These are phyloP conservation scores for Pachyseris speciosa DNA, from an alignment of 64 coral and sea anemone genomes.

Conservation along the genomic window DNA sequence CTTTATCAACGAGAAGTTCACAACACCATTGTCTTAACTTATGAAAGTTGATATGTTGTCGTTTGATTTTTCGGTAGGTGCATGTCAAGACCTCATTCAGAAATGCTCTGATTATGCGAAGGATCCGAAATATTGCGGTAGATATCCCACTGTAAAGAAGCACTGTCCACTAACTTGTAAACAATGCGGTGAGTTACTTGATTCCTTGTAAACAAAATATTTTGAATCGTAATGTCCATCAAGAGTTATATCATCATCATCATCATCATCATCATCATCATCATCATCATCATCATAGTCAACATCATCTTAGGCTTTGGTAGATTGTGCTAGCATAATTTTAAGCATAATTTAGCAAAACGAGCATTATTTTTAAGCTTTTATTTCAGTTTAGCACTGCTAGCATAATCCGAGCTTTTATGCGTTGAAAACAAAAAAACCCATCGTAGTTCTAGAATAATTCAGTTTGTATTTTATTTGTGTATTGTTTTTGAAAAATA, in stretches of 20 bases:
- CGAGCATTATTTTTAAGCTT: conserved; percentile 13
- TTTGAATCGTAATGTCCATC: too few relatives aligned
- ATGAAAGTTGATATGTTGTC: too few relatives aligned
- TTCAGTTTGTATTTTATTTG: conserved; percentile 48
- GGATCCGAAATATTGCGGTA: not conserved
- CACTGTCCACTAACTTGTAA: not conserved
- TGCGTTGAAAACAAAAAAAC: not conserved
- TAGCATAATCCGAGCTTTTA: not conserved
- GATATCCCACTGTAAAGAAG: not conserved
- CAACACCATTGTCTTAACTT: too few relatives aligned
- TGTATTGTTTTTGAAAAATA: conserved; percentile 70
- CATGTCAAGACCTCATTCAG: not conserved
- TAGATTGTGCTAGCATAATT: conserved; percentile 63
- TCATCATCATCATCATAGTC: too few relatives aligned
- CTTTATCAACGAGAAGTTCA: too few relatives aligned
- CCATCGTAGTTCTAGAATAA: not conserved
- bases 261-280: too few relatives aligned
- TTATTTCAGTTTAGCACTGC: too few relatives aligned
- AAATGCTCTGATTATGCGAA: not conserved
- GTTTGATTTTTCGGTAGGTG: too few relatives aligned
- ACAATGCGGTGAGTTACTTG: not conserved
- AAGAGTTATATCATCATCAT: not conserved
- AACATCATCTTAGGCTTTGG: conserved; percentile 49
- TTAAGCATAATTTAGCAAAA: conserved; percentile 54
- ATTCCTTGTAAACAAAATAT: too few relatives aligned